Conservation (phyloP, 2,113 vertebrate species). For the Pseudopipra pipra region DNA sequence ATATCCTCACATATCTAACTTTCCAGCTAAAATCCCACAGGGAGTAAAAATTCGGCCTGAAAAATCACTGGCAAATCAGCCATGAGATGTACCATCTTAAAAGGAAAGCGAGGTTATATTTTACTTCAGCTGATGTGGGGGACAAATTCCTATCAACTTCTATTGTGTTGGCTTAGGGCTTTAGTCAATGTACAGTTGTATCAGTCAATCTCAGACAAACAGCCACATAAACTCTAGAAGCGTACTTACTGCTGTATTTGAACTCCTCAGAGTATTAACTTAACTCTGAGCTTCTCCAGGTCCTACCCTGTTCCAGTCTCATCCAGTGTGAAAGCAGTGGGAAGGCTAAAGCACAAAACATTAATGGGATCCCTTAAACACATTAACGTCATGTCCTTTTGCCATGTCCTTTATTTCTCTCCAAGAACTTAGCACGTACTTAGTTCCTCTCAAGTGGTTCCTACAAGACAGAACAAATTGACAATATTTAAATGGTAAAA, state of each 20-base stretch:
- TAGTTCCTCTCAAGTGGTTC: not conserved
- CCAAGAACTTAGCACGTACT: not conserved
- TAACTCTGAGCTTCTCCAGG: not conserved
- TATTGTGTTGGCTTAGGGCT: not conserved
- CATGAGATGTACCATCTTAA: not conserved
- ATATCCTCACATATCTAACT: not conserved
- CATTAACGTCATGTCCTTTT: not conserved
- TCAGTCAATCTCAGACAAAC: not conserved
- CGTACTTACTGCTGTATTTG: not conserved
- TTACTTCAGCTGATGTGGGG: not conserved
- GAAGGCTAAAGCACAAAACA: not conserved
- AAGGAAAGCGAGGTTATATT: not conserved
- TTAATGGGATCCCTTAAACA: not conserved
- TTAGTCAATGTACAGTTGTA: rapidly evolving
- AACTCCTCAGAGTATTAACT: no score
- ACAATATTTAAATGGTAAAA: not conserved
- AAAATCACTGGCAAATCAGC: not conserved
- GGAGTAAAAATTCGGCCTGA: not conserved
- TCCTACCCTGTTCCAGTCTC: rapidly evolving
- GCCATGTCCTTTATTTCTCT: not conserved
- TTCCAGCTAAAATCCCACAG: not conserved
- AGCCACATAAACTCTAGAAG: not conserved
- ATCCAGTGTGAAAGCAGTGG: rapidly evolving
- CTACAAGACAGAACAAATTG: not conserved
- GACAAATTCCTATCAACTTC: not conserved